Base-by-base conservation (phyloP, 2,888 invertebrate genomes). In the Agonopterix arenella region DNA sequence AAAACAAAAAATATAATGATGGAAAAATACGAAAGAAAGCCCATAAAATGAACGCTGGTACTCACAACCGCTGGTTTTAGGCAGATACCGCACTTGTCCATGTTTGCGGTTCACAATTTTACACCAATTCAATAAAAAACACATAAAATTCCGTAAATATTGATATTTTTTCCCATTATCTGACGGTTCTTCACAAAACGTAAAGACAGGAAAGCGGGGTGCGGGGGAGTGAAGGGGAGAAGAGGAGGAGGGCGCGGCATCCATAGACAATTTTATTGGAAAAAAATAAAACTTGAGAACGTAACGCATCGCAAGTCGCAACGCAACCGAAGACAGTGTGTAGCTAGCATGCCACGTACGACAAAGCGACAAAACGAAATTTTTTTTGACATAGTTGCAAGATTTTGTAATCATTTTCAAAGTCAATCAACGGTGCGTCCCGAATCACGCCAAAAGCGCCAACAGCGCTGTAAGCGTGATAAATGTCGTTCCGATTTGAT, bases 51-150 rank as follows among this genome's bases (percentile, higher is more conserved):
- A 45, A 53, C 58, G 52, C 50, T 60, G 56, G 61, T 70, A 83
- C 89, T 84, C 66, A 89, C 89, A 65, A 73, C 80, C 48, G 83
- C 85, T 54, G 81, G 80, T 72, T 86, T 86, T 54, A 74, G 64
- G 65, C 89, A 89, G 59, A 86, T 83, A 59, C 82, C 88, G 81
- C 89, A 89, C 68, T 81, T 84, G 77, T 89, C 85, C 88, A 88
- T 89, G 58, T 60, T 74, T 64, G 62, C 55, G 51, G 47, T 45
- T 49, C 52, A 60, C 51, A 59, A 59, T 60, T 55, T 60, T 55
- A 57, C 64, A 64, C 68, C 64, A 66, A 62, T 59, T 55, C 60
- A 58, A 55, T 60, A 67, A 72, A 71, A 70, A 71, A 67, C 68
- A 73, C 76, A 70, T 71, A 67, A 70, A 81, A 70, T 67, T 67